Base-by-base conservation (phyloP, 1,140 invertebrate genomes). In the Chymomyza costata region DNA sequence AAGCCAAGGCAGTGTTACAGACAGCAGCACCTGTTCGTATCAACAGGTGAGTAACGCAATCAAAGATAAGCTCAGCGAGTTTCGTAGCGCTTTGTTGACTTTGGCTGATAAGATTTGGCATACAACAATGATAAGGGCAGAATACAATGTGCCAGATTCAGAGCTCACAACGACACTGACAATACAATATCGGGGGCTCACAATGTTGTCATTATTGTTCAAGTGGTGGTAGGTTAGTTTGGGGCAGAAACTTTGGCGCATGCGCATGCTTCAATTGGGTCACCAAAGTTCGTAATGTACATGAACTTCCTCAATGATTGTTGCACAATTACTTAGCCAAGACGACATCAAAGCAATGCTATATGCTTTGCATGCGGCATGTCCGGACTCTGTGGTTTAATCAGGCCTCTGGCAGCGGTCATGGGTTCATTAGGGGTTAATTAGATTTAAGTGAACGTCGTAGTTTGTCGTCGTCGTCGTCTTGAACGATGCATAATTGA, bases 371-470 rank as follows among this genome's bases (percentile, higher is more conserved):
- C 49, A 62, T 65, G 78, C 63, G 66, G 73, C 71, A 76, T 76
- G 70, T 76, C 67, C 70, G 21, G 2, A 17, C 35, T 35, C n/a
- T 15, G 62, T 45, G 54, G 47, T 45, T 78, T 78, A 80, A 80
- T 80, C 66, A 8, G 21, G 21, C 21, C 3, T 8, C 3, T 3
- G 3, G 21, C 8, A 80, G 63, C 67, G 73, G 74, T 81, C 73
- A 80, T 19, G 45, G 56, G 76, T 58, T 82, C 76, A 70, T 53
- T 54, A 49, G 2, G 63, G 70, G 76, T 82, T 82, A 82, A 82
- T 82, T 82, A 67, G 69, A 82, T 82, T 82, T 76, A 82, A 82
- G 69, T 82, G 76, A 76, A 64, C 55, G 63, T 65, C 64, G 64
- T 56, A 52, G 59, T 56, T 3, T 14, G n/a, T n/a, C 8, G 13